These are phyloP conservation scores for Triops longicaudatus DNA, from an alignment of 1,140 invertebrate species.

Conservation along the genomic window DNA sequence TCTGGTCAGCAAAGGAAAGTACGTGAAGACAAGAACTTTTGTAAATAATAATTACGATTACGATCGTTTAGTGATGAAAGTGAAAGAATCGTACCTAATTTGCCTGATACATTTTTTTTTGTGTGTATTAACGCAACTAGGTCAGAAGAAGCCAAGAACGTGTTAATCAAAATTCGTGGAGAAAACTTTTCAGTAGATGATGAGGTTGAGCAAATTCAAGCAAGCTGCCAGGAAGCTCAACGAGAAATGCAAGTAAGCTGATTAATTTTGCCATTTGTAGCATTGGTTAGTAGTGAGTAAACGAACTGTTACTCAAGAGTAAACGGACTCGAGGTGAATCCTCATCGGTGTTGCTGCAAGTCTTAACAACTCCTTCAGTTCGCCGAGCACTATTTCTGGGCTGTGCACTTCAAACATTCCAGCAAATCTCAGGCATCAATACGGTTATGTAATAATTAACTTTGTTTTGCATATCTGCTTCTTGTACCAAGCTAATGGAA, in stretches of 20 bases:
- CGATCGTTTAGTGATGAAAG: too few relatives aligned
- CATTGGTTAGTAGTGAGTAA: not conserved
- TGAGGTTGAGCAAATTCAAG: conserved; percentile 39
- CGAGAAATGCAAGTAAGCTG: conserved; percentile 31
- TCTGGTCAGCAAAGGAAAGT: conserved; percentile 42
- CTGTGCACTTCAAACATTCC: conserved; percentile 48
- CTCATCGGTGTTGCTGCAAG: conserved; percentile 39
- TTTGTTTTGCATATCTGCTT: not conserved
- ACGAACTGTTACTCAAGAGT: not conserved
- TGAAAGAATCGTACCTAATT: too few relatives aligned
- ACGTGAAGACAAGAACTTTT: too few relatives aligned
- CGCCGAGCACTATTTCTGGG: conserved; percentile 50
- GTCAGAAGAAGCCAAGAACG: conserved; percentile 39
- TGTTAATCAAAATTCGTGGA: conserved; percentile 42
- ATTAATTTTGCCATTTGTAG: not conserved
- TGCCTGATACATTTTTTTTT: too few relatives aligned
- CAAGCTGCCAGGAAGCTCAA: conserved; percentile 34
- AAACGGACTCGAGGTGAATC: conserved; percentile 18
- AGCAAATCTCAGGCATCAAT: conserved; percentile 55
- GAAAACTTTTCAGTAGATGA: conserved; percentile 32
- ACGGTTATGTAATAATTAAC: conserved; percentile 49
- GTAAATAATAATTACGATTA: too few relatives aligned
- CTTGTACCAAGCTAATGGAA: not conserved
- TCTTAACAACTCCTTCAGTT: conserved; percentile 42
- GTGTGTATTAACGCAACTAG: too few relatives aligned